Conservation (phyloP, 2,113 vertebrate genomes). For the Ceyx cyanopectus region DNA sequence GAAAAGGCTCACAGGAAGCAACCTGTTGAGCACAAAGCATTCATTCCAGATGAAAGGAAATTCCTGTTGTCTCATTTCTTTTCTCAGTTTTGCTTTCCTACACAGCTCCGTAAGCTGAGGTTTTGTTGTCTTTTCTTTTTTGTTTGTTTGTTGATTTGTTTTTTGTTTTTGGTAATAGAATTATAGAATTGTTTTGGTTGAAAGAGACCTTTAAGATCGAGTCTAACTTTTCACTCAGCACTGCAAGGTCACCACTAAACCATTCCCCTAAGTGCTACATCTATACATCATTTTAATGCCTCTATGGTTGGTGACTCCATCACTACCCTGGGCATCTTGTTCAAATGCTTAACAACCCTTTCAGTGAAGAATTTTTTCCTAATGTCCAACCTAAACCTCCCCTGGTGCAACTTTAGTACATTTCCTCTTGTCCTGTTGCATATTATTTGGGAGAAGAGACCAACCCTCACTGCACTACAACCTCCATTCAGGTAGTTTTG, state of each 20-base stretch:
- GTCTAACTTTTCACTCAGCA: neutral
- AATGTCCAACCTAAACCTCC: neutral
- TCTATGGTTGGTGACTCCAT: neutral
- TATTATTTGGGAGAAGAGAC: neutral
- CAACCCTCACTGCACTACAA: neutral
- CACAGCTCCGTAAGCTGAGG: neutral
- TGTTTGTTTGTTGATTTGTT: no score
- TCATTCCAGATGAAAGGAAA: constrained; percentile 1
- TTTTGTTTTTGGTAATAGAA: neutral
- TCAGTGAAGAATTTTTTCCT: neutral
- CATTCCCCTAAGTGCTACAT: neutral
- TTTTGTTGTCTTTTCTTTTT: neutral
- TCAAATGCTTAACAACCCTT: neutral
- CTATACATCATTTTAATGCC: neutral
- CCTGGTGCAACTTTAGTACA: neutral
- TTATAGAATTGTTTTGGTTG: neutral
- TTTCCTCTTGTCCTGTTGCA: neutral
- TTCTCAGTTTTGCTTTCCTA: constrained; percentile 10
- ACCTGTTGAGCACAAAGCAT: neutral
- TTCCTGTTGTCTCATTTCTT: constrained; percentile 6
- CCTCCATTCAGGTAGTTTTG: neutral
- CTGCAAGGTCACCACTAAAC: neutral
- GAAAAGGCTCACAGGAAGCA: neutral
- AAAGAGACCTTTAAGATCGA: neutral
- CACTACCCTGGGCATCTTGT: neutral